Evolutionary conservation across 2,797 vertebrate genomes (phyloP).

Genomic region (Etheostoma perlongum): DNA sequence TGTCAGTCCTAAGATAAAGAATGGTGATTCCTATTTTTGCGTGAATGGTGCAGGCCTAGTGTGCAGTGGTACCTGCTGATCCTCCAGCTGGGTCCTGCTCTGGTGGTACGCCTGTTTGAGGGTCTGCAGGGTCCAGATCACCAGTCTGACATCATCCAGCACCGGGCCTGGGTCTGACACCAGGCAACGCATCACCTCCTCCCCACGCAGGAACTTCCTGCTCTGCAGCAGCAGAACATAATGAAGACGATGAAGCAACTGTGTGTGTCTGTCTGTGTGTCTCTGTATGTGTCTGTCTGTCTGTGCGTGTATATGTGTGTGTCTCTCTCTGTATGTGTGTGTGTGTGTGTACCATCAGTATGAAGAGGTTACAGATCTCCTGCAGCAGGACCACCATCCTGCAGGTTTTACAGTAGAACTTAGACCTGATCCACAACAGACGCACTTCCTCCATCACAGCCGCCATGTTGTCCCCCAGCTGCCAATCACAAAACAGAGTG

Average conservation of each 20-base stretch:
- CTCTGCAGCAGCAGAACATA: slow-evolving; percentile 68
- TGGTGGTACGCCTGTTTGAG: slow-evolving; percentile 74
- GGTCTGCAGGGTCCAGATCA: slow-evolving; percentile 64
- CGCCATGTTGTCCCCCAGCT: slow-evolving; percentile 74
- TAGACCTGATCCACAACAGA: slow-evolving; percentile 78
- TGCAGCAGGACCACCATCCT: slow-evolving; percentile 80
- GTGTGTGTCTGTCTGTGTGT: no score
- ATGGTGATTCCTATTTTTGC: no score
- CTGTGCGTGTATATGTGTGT: not conserved
- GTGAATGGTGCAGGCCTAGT: no score
- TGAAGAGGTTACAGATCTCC: slow-evolving; percentile 86
- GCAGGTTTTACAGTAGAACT: slow-evolving; percentile 77
- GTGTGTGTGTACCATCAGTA: slow-evolving; percentile 77
- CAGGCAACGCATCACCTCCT: slow-evolving; percentile 83
- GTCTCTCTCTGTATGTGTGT: not conserved
- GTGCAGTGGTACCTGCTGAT: slow-evolving; percentile 10
- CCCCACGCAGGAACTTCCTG: slow-evolving; percentile 74
- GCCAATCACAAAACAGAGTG: slow-evolving; percentile 21
- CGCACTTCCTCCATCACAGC: slow-evolving; percentile 75
- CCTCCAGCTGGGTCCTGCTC: slow-evolving; percentile 8
- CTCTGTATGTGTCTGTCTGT: not conserved
- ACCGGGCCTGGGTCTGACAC: slow-evolving; percentile 76
- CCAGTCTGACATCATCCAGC: slow-evolving; percentile 61
- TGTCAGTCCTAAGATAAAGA: no score
- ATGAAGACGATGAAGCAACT: not conserved